Conservation (phyloP, 2,113 vertebrate species). For the Phyllostomus discolor region DNA sequence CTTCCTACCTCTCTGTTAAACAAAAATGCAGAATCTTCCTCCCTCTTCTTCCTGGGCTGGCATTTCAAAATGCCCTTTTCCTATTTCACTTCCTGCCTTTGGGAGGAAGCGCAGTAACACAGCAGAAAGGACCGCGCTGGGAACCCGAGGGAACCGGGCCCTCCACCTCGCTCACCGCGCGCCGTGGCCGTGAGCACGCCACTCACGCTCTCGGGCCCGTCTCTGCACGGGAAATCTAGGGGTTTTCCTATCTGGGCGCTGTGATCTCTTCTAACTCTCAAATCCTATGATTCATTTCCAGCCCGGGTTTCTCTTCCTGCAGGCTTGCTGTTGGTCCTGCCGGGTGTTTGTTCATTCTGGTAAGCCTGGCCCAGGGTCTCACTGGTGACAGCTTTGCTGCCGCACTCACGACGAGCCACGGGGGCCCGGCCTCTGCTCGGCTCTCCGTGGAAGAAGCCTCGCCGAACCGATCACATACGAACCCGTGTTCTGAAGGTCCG, state of each 20-base stretch:
- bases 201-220: background rate
- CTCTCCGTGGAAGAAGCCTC: background rate
- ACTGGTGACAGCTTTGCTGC: background rate
- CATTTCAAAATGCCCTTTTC: constrained; percentile 70
- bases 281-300: constrained; percentile 38
- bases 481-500: background rate
- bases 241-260: background rate
- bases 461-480: background rate
- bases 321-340: background rate
- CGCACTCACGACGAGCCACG: no score
- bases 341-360: background rate
- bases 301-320: background rate
- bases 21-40: constrained; percentile 52
- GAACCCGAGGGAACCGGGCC: background rate
- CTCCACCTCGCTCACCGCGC: background rate
- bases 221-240: constrained; percentile 25
- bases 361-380: background rate
- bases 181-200: background rate
- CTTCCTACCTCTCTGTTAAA: constrained; percentile 27
- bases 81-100: constrained; percentile 48
- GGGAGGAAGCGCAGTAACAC: background rate
- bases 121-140: background rate
- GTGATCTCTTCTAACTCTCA: background rate
- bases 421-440: background rate
- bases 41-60: constrained; percentile 54